phyloP scores from a whole-genome alignment of 2,888 invertebrate genomes.

The Spilarctia lutea region DNA sequence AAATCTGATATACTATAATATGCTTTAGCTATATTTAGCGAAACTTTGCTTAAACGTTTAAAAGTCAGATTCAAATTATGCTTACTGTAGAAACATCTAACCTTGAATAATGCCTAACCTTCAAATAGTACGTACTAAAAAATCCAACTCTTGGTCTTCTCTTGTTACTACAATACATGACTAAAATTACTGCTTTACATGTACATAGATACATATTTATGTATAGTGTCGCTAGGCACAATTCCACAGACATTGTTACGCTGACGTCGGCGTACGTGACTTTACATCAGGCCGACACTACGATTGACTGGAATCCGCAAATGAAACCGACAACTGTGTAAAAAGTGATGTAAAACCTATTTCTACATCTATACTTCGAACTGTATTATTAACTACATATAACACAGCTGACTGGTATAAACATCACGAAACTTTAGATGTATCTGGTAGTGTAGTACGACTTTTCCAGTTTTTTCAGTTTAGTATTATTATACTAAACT shows the following conservation, averaged over 20 bases:
- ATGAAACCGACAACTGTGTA: conserved; percentile 48
- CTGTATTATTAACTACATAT: neutral
- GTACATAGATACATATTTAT: neutral
- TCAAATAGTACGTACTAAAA: neutral
- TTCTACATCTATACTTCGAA: neutral
- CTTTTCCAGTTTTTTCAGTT: neutral
- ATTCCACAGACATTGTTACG: conserved; percentile 29
- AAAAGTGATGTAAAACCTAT: conserved; percentile 26
- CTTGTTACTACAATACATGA: neutral
- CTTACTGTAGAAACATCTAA: neutral
- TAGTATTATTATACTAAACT: too few species aligned
- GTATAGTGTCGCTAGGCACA: conserved; percentile 6
- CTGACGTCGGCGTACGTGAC: conserved; percentile 46
- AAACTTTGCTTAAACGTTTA: neutral
- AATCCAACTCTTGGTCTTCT: neutral
- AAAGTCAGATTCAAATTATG: neutral
- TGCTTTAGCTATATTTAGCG: neutral
- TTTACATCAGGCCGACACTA: conserved; percentile 30
- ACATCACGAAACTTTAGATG: neutral
- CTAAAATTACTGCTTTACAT: conserved; percentile 2
- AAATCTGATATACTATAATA: neutral
- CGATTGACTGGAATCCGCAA: conserved; percentile 47
- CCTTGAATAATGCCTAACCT: neutral
- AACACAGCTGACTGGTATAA: neutral
- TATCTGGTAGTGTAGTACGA: neutral